Conservation (phyloP, 2,113 vertebrate species). For the Notechis scutatus region DNA sequence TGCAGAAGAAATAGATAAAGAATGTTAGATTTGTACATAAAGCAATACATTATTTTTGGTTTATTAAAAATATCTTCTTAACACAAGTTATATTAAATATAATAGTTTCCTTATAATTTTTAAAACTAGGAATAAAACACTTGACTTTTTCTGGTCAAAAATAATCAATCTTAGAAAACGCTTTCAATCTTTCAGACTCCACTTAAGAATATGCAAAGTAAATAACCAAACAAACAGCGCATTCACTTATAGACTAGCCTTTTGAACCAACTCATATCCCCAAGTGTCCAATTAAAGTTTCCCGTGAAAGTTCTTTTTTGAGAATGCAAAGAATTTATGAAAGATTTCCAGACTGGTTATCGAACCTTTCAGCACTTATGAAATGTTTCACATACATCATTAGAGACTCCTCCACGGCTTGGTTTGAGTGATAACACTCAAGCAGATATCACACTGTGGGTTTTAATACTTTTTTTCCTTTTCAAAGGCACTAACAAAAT, state of each 20-base stretch:
- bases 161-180: conserved; percentile 33
- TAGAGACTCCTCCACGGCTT: conserved; percentile 1
- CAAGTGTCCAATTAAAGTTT: conserved; percentile 42
- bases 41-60: not conserved
- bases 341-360: conserved; percentile 24
- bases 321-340: conserved; percentile 13
- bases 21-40: not conserved
- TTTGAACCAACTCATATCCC: conserved; percentile 13
- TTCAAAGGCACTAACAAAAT: not conserved
- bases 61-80: conserved; percentile 7
- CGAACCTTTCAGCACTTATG: conserved; percentile 20
- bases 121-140: conserved; percentile 21
- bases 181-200: conserved; percentile 21
- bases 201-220: conserved; percentile 23
- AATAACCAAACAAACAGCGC: conserved; percentile 11
- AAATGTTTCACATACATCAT: conserved; percentile 22
- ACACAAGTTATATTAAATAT: not conserved
- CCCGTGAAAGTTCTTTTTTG: conserved; percentile 4
- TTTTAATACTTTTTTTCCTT: not conserved
- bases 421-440: not conserved
- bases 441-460: not conserved
- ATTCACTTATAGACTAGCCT: conserved; percentile 1
- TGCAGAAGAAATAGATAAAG: not conserved
- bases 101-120: not conserved
- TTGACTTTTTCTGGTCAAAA: conserved; percentile 18